phyloP scores from a whole-genome alignment of 53 echinoderm and acorn worm species.

The Paelopatides confundens region DNA sequence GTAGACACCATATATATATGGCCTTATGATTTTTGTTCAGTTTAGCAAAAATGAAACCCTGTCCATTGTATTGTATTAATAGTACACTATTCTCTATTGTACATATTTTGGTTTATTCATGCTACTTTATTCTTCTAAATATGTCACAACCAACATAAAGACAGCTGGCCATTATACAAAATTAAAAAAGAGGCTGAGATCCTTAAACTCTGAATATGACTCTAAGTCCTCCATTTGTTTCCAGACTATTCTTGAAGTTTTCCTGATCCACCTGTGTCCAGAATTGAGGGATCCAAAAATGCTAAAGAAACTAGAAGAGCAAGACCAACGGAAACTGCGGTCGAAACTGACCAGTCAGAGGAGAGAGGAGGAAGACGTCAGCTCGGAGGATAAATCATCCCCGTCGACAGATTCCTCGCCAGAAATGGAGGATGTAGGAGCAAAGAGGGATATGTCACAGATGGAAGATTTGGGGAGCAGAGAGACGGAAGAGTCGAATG shows the following conservation, averaged over 20 bases:
- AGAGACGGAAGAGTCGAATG: neutral
- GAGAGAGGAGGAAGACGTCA: constrained; percentile 5
- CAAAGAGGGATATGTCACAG: neutral
- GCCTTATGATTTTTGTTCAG: no score
- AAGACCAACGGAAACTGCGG: constrained; percentile 57
- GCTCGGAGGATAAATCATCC: neutral
- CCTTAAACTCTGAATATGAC: no score
- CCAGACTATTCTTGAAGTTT: constrained; percentile 86
- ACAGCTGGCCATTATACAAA: no score
- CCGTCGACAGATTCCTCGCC: neutral
- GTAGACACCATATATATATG: no score
- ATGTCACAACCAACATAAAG: no score
- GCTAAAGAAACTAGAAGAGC: constrained; percentile 81
- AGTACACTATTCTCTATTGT: no score
- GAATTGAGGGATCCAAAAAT: constrained; percentile 94
- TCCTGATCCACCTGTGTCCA: constrained; percentile 88
- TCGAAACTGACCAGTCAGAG: neutral
- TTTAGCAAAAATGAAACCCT: no score
- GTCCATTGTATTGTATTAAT: no score
- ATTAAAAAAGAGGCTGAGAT: no score
- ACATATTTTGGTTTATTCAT: no score
- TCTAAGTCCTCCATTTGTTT: no score
- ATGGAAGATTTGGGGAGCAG: neutral
- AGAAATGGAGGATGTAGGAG: neutral
- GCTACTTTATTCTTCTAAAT: no score